Conservation (phyloP, 2,888 invertebrate genomes). For the Seladonia tumulorum region DNA sequence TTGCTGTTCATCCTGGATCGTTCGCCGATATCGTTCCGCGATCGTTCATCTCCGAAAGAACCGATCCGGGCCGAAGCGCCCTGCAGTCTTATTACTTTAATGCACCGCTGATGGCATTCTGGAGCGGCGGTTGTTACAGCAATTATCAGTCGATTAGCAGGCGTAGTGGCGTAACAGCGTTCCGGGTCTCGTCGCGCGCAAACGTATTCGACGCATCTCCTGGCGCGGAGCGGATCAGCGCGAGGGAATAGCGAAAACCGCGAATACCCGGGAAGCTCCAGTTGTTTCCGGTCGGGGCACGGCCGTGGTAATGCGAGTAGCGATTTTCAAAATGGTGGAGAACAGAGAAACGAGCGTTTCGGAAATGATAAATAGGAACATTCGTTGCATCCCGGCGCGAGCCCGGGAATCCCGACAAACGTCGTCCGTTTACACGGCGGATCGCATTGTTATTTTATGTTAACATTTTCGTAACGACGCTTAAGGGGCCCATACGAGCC, state of each 20-base stretch:
- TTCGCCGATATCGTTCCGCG: slow-evolving; percentile 3
- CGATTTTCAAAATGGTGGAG: slow-evolving; percentile 69
- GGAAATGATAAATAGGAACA: slow-evolving; percentile 62
- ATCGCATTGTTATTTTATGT: slow-evolving; percentile 29
- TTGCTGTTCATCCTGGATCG: slow-evolving; percentile 21
- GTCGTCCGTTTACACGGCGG: slow-evolving; percentile 32
- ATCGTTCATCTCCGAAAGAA: slow-evolving; percentile 41
- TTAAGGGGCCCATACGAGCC: not conserved
- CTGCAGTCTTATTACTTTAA: slow-evolving; percentile 57
- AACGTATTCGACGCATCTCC: slow-evolving; percentile 52
- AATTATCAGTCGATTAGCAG: slow-evolving; percentile 68
- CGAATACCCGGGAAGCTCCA: slow-evolving; percentile 69
- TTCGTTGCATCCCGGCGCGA: slow-evolving; percentile 47
- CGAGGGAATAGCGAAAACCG: slow-evolving; percentile 53
- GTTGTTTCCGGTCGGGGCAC: slow-evolving; percentile 66
- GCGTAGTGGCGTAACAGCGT: slow-evolving; percentile 43
- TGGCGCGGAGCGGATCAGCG: slow-evolving; percentile 40
- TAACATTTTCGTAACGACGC: slow-evolving; percentile 17
- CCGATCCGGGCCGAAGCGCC: slow-evolving; percentile 11
- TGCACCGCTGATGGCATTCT: slow-evolving; percentile 57
- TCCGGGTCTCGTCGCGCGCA: slow-evolving; percentile 51
- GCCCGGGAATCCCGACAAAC: slow-evolving; percentile 36
- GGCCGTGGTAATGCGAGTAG: slow-evolving; percentile 62
- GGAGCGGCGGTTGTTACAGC: slow-evolving; percentile 51
- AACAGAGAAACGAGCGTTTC: slow-evolving; percentile 53